phyloP scores from a whole-genome alignment of 2,113 vertebrate genomes.

The Theristicus caerulescens region DNA sequence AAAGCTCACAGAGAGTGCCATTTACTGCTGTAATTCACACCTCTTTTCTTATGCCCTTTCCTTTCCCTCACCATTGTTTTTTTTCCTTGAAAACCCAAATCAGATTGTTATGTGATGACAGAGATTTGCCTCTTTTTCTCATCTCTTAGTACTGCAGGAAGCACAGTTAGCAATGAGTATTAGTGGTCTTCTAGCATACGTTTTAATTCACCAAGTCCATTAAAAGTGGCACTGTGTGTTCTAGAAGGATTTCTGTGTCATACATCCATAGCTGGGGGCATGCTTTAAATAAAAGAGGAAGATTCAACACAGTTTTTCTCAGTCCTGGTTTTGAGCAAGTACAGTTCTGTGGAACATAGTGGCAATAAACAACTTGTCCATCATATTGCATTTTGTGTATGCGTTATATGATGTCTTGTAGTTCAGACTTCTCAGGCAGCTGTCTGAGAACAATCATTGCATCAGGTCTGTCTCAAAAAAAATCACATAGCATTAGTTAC shows the following conservation, averaged over 20 bases:
- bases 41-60: neutral
- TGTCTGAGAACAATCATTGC: neutral
- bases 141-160: neutral
- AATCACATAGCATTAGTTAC: neutral
- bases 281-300: neutral
- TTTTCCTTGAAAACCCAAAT: neutral
- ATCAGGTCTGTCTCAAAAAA: neutral
- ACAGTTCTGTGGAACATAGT: neutral
- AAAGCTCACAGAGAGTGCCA: neutral
- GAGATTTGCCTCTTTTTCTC: neutral
- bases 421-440: neutral
- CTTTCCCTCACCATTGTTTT: neutral
- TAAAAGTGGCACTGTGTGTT: neutral
- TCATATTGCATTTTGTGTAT: neutral
- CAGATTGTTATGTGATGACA: neutral
- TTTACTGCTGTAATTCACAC: neutral
- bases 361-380: neutral
- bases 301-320: neutral
- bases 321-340: neutral
- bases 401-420: neutral
- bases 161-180: neutral
- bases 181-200: neutral
- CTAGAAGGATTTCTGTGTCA: neutral
- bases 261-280: neutral
- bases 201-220: neutral